Evolutionary conservation across 2,113 vertebrate genomes (phyloP).

Genomic region (Parus major): DNA sequence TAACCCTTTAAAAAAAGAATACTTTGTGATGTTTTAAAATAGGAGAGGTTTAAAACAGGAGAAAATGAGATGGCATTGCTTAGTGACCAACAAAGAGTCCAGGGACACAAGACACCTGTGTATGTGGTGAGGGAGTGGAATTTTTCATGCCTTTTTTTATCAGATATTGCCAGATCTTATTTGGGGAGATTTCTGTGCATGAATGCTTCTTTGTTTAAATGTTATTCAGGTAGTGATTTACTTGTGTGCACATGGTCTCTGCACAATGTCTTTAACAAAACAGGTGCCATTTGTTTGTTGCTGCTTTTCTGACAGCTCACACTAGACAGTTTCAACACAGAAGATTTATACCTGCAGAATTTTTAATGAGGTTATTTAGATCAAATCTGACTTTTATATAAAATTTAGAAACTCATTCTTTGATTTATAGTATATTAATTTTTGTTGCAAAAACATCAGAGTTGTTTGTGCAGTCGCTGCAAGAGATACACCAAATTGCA

Average conservation of each 20-base stretch:
- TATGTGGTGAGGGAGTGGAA: not conserved
- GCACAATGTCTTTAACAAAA: not conserved
- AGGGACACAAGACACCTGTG: not conserved
- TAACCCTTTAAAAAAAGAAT: not conserved
- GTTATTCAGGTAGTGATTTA: not conserved
- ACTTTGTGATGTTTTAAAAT: not conserved
- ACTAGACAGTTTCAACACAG: not conserved
- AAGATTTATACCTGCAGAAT: not conserved
- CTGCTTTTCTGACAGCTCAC: not conserved
- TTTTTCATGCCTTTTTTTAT: not conserved
- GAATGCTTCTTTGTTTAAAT: not conserved
- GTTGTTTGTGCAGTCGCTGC: not conserved
- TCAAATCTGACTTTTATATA: not conserved
- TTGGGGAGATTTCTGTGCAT: not conserved
- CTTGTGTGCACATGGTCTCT: not conserved
- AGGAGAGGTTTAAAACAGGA: not conserved
- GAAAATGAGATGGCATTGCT: not conserved
- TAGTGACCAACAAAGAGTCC: not conserved
- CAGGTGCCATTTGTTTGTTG: not conserved
- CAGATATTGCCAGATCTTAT: not conserved
- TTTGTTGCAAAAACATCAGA: not conserved
- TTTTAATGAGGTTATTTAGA: not conserved
- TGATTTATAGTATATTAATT: not conserved
- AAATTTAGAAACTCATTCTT: not conserved
- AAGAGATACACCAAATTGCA: not conserved